phyloP scores from a whole-genome alignment of 2,797 vertebrate genomes.

The Gymnoscopelus braueri region DNA sequence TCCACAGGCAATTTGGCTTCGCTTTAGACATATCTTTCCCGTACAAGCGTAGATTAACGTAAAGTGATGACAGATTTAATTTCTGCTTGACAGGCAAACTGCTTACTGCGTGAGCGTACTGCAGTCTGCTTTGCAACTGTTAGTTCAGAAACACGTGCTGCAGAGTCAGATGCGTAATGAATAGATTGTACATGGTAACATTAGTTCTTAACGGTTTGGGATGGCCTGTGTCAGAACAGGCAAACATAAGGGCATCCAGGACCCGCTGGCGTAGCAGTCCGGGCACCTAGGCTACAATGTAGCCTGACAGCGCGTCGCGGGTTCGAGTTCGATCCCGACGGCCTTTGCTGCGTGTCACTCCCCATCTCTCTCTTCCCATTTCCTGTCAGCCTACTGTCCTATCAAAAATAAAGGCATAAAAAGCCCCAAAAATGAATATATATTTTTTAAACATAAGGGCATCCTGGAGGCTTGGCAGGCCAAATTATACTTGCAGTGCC shows the following conservation, averaged over 20 bases:
- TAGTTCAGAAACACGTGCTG: background rate
- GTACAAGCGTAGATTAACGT: background rate
- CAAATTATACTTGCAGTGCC: too few relatives aligned
- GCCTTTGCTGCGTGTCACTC: too few relatives aligned
- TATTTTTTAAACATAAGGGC: background rate
- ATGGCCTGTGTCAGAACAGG: background rate
- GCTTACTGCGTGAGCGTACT: background rate
- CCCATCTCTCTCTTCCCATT: too few relatives aligned
- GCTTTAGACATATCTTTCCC: background rate
- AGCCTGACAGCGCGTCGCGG: too few relatives aligned
- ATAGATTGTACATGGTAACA: background rate
- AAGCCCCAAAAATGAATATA: too few relatives aligned
- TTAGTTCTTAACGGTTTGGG: background rate
- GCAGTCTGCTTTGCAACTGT: background rate
- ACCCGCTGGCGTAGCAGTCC: too few relatives aligned
- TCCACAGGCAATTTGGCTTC: conserved; percentile 13
- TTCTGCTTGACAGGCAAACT: conserved; percentile 1
- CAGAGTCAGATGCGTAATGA: background rate
- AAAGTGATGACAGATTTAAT: background rate
- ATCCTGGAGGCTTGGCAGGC: too few relatives aligned
- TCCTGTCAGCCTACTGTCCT: too few relatives aligned
- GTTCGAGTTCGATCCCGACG: too few relatives aligned
- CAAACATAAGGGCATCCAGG: background rate
- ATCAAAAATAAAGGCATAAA: too few relatives aligned
- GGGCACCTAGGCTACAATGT: too few relatives aligned